Evolutionary conservation across 2,888 invertebrate species (phyloP).

Genomic region (Lobophora halterata): DNA sequence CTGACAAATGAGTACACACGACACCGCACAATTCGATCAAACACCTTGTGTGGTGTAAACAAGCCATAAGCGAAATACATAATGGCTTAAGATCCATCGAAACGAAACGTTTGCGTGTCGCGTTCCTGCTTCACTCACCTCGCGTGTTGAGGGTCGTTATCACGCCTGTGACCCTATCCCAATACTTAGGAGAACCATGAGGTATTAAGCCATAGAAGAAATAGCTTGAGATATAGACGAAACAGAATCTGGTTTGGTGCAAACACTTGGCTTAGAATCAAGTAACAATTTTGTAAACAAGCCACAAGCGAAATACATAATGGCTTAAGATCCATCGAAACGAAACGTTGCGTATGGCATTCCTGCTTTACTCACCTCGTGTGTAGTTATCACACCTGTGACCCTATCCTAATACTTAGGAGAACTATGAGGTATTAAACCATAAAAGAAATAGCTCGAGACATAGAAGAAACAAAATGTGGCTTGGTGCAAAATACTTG

Average conservation of each 20-base stretch:
- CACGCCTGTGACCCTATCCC: conserved; percentile 55
- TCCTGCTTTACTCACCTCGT: conserved; percentile 43
- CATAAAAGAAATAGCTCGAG: conserved; percentile 8
- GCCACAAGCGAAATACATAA: conserved; percentile 21
- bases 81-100: conserved; percentile 22
- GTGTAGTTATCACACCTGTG: conserved; percentile 52
- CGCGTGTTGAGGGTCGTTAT: conserved; percentile 50
- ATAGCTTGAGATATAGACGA: conserved; percentile 2
- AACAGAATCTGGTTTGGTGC: too few relatives aligned
- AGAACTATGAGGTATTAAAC: conserved; percentile 10
- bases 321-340: conserved; percentile 24
- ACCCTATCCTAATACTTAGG: conserved; percentile 49
- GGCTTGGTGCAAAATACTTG: too few relatives aligned
- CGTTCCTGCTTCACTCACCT: conserved; percentile 36
- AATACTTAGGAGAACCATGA: conserved; percentile 29
- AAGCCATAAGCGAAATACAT: conserved; percentile 21
- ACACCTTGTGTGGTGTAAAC: too few relatives aligned
- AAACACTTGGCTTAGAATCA: too few relatives aligned
- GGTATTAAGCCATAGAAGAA: conserved; percentile 13
- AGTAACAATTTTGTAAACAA: too few relatives aligned
- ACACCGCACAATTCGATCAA: conserved; percentile 4
- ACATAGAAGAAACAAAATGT: too few relatives aligned
- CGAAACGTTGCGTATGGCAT: conserved; percentile 28
- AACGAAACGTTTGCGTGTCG: conserved; percentile 34
- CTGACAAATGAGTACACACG: not conserved